These are phyloP conservation scores for Lucilia cuprina DNA, from an alignment of 1,140 invertebrate species.

Conservation along the genomic window DNA sequence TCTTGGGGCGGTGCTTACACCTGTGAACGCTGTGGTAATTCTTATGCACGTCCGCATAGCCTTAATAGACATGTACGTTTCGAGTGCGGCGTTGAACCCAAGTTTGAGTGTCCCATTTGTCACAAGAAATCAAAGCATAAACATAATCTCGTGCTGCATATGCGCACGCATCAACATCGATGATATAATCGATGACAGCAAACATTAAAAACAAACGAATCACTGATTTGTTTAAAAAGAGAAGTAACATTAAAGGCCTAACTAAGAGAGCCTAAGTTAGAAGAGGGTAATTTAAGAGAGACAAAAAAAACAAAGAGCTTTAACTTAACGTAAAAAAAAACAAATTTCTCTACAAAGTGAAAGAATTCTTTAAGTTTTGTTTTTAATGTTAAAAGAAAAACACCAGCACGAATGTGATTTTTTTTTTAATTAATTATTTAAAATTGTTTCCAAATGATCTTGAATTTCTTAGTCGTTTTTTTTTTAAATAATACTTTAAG, in stretches of 20 bases:
- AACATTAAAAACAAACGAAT: slow-evolving; percentile 16
- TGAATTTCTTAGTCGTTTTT: slow-evolving; percentile 61
- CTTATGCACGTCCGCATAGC: slow-evolving; percentile 68
- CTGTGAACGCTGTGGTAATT: slow-evolving; percentile 67
- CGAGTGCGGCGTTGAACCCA: slow-evolving; percentile 71
- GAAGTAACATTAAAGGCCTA: slow-evolving; percentile 5
- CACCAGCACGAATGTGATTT: slow-evolving; percentile 41
- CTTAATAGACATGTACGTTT: slow-evolving; percentile 71
- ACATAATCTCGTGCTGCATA: slow-evolving; percentile 67
- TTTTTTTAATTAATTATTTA: slow-evolving; percentile 23
- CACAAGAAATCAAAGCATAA: slow-evolving; percentile 70
- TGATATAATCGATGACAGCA: slow-evolving; percentile 55
- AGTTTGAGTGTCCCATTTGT: slow-evolving; percentile 68
- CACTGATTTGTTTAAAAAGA: slow-evolving; percentile 8
- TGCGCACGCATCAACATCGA: slow-evolving; percentile 66
- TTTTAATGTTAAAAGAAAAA: not conserved
- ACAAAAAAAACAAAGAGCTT: not conserved
- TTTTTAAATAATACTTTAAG: slow-evolving; percentile 41
- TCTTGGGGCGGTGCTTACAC: slow-evolving; percentile 55
- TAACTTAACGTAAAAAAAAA: not conserved
- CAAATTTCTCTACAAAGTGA: not conserved
- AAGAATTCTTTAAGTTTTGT: not conserved
- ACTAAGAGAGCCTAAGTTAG: not conserved
- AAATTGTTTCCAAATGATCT: slow-evolving; percentile 60
- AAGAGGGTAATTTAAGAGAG: not conserved